phyloP scores from a whole-genome alignment of 2,888 invertebrate genomes.

The Tiphia femorata region DNA sequence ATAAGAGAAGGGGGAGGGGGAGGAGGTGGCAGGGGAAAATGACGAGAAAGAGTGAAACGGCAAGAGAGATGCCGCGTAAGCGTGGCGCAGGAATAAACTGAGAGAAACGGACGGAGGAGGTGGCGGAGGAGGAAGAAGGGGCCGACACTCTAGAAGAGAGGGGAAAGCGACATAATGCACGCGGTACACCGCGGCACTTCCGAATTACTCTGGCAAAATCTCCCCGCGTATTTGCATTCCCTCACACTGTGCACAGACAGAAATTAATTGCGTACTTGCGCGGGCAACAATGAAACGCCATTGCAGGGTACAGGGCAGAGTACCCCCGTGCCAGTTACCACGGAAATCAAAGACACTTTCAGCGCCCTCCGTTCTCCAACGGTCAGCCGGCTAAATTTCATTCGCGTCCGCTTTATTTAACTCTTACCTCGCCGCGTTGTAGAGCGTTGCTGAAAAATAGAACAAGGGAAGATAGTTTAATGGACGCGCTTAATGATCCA shows the following conservation, averaged over 20 bases:
- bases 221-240: constrained; percentile 61
- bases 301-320: constrained; percentile 36
- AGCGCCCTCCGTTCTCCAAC: constrained; percentile 27
- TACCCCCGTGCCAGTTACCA: constrained; percentile 22
- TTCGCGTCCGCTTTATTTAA: constrained; percentile 32
- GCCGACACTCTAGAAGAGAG: constrained; percentile 23
- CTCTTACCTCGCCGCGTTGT: not conserved
- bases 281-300: constrained; percentile 56
- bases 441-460: constrained; percentile 1
- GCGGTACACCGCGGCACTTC: constrained; percentile 63
- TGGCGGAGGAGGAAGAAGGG: constrained; percentile 7
- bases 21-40: not conserved
- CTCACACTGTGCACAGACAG: constrained; percentile 54
- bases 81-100: not conserved
- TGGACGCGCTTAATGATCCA: not conserved
- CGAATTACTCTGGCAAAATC: constrained; percentile 63
- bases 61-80: not conserved
- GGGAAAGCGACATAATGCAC: constrained; percentile 60
- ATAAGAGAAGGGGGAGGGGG: not conserved
- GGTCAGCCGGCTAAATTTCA: constrained; percentile 31
- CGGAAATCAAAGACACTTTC: constrained; percentile 57
- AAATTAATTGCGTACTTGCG: constrained; percentile 65
- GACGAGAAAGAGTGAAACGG: not conserved
- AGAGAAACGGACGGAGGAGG: not conserved
- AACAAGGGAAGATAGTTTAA: not conserved